Percentiles rank a stretch among this genome's conserved stretches.
Conservation (phyloP, 2,797 vertebrate species). For the Alca torda region DNA sequence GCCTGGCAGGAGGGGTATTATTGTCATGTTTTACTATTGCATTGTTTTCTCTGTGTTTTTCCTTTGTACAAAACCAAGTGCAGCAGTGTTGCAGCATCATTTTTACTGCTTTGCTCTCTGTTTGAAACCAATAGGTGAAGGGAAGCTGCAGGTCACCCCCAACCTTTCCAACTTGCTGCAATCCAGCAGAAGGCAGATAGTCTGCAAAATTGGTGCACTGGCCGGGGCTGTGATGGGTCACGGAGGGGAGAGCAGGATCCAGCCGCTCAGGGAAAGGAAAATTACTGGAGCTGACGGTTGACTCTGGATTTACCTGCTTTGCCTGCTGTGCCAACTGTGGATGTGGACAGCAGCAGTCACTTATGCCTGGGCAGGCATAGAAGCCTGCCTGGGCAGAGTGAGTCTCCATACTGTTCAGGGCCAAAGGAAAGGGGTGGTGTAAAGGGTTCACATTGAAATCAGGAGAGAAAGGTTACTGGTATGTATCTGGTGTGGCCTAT, state of each 20-base stretch:
- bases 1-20: neutral
- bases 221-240: rapidly evolving
- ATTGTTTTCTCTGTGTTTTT: neutral
- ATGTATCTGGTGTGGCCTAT: neutral
- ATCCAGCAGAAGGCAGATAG: neutral
- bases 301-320: neutral
- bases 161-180: neutral
- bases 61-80: neutral
- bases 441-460: rapidly evolving
- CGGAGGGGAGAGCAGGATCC: neutral
- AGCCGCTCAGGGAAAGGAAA: neutral
- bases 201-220: rapidly evolving
- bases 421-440: neutral
- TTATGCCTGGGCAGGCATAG: neutral
- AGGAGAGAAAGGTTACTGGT: rapidly evolving
- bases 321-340: neutral
- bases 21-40: neutral
- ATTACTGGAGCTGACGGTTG: rapidly evolving
- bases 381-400: neutral
- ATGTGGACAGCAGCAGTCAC: neutral
- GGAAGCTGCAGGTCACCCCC: neutral
- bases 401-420: neutral
- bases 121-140: neutral
- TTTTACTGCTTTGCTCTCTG: neutral
- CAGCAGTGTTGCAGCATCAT: neutral